Base-by-base conservation (phyloP, 2,888 invertebrate genomes). In the Spodoptera exigua region DNA sequence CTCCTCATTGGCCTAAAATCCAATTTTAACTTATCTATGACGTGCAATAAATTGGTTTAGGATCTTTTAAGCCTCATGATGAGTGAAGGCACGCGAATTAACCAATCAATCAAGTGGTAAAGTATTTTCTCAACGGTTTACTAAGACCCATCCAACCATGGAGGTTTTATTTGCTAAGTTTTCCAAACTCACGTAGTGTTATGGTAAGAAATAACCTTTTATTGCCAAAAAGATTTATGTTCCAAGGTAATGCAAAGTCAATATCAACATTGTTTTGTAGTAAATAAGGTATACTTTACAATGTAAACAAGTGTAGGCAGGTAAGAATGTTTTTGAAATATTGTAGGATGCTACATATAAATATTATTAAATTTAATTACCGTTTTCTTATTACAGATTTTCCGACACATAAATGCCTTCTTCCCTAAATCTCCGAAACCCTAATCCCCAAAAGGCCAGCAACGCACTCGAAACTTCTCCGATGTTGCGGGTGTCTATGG, bases 191-290 rank as follows among this genome's bases (percentile, higher is more conserved):
- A 18, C 11, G 11, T n/a, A 57, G 32, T 55, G 27, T 27, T 39
- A 39, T 9, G 17, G 5, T 39, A 13, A 40, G 27, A 11, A 55
- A 55, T 36, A 45, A 18, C 5, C 5, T 45, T 40, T 57, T 18
- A 65, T 17, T 40, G 36, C 35, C 47, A 13, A 11, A n/a, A 39
- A 40, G 9, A 36, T 63, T 40, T 36, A 48, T 39, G 13, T 32
- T 21, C 7, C 12, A 11, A 44, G 12, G 18, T 43, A 45, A 40
- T 16, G 39, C 16, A 0, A 1, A 32, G 17, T 39, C 21, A 12
- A 17, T 13, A 12, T n/a, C 13, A 48, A 3, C 13, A 39, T 62
- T 43, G 49, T 44, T 41, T 34, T 32, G n/a, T 16, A 37, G 11
- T 13, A 3, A n/a, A 27, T 21, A 16, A 16, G 36, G 53, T 17